phyloP scores from a whole-genome alignment of 35 echinoderm and acorn worm genomes.

The Heliocidaris erythrogramma region DNA sequence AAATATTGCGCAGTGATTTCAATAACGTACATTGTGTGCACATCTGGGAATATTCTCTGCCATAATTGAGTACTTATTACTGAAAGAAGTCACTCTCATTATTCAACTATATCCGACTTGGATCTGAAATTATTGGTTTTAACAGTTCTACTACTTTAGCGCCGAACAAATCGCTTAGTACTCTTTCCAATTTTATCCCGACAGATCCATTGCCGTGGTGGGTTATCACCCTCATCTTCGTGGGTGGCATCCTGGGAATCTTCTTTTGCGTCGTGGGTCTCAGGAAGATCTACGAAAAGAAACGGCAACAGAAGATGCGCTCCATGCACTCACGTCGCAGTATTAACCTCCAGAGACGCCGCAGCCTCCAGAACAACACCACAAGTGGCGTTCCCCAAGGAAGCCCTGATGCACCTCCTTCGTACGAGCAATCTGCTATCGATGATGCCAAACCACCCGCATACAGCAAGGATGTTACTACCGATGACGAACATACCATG shows the following conservation, averaged over 20 bases:
- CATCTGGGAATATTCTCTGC: too few relatives aligned
- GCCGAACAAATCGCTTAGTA: too few relatives aligned
- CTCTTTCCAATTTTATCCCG: not conserved
- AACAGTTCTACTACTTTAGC: too few relatives aligned
- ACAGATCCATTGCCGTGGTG: constrained; percentile 38
- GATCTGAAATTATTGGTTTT: too few relatives aligned
- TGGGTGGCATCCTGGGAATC: not conserved
- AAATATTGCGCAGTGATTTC: too few relatives aligned
- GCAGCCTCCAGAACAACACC: not conserved
- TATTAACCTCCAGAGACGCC: not conserved
- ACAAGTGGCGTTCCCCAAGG: not conserved
- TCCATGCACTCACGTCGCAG: constrained; percentile 1
- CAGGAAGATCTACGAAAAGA: constrained; percentile 30
- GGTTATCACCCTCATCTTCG: constrained; percentile 36
- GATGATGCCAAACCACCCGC: not conserved
- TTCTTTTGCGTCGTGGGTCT: not conserved
- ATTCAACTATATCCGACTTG: too few relatives aligned
- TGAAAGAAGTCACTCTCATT: too few relatives aligned
- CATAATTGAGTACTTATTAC: too few relatives aligned
- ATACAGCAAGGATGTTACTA: constrained; percentile 19
- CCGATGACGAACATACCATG: not conserved
- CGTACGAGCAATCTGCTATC: not conserved
- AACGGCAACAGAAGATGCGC: constrained; percentile 15
- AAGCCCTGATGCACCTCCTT: not conserved
- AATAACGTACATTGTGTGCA: too few relatives aligned